These are phyloP conservation scores for Acanthococcus lagerstroemiae DNA, from an alignment of 2,888 invertebrate species.

Conservation along the genomic window DNA sequence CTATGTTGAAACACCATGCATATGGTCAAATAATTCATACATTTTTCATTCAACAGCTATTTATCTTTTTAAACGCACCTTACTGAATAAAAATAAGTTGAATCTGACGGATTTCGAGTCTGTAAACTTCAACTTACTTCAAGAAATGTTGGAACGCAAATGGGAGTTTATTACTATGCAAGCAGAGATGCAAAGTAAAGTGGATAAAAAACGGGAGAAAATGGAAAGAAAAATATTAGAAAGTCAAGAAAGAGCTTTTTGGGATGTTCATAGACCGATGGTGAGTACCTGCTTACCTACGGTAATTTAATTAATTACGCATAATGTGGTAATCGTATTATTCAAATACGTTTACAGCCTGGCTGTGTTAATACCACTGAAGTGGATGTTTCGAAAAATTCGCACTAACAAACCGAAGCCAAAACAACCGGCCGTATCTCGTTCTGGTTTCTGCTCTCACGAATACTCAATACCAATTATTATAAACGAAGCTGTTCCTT, in stretches of 20 bases:
- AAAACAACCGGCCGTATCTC: constrained; percentile 29
- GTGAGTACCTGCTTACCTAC: no score
- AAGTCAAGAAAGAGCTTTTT: constrained; percentile 97
- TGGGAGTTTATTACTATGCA: constrained; percentile 99
- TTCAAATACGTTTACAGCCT: constrained; percentile 51
- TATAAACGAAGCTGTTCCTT: constrained; percentile 37
- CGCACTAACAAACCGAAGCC: constrained; percentile 64
- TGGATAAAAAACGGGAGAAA: constrained; percentile 97
- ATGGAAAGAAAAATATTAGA: constrained; percentile 95
- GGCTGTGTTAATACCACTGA: constrained; percentile 99
- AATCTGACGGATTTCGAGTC: constrained; percentile 98
- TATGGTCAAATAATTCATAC: no score
- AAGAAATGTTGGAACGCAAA: constrained; percentile 98
- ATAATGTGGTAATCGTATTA: no score
- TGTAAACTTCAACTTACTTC: constrained; percentile 89
- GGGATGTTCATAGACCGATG: constrained; percentile 99
- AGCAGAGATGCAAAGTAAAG: constrained; percentile 82
- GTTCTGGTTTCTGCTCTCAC: constrained; percentile 41
- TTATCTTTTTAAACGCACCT: constrained; percentile 96
- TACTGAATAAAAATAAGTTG: constrained; percentile 97
- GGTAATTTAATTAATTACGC: no score
- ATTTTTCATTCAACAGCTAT: constrained; percentile 78
- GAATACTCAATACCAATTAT: constrained; percentile 44
- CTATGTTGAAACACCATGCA: no score
- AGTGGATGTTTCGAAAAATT: constrained; percentile 92